These are phyloP conservation scores for Hydropsyche tenuis DNA, from an alignment of 1,140 invertebrate species.

Conservation along the genomic window DNA sequence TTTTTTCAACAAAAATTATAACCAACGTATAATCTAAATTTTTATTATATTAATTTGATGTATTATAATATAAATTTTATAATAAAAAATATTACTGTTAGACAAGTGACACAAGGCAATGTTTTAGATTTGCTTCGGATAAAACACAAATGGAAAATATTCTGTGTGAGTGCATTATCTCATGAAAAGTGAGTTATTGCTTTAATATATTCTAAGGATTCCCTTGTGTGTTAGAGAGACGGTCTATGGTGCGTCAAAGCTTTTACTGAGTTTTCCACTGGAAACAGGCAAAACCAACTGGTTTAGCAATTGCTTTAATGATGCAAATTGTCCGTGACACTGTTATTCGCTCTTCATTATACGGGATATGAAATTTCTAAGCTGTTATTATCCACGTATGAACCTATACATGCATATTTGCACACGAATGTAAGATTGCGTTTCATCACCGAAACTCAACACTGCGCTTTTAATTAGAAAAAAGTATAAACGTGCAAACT, in stretches of 20 bases:
- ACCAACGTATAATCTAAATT: too few species aligned
- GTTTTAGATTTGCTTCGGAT: too few species aligned
- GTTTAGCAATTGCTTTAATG: not conserved
- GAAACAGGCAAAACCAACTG: not conserved
- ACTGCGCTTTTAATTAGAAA: too few species aligned
- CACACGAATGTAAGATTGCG: too few species aligned
- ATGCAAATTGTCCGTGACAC: conserved; percentile 4
- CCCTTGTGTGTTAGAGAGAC: not conserved
- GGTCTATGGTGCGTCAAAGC: not conserved
- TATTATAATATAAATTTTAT: too few species aligned
- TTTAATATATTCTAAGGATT: conserved; percentile 3
- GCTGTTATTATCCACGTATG: too few species aligned
- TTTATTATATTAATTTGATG: too few species aligned
- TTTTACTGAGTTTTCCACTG: not conserved
- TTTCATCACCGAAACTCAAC: too few species aligned
- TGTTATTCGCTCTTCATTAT: conserved; percentile 1
- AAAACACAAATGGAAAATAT: not conserved
- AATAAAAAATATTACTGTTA: too few species aligned
- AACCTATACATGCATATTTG: too few species aligned
- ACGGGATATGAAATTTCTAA: not conserved
- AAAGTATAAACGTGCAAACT: not conserved
- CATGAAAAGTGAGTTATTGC: conserved; percentile 6
- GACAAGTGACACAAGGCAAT: too few species aligned
- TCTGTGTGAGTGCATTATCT: not conserved
- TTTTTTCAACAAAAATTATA: too few species aligned